These are phyloP conservation scores for Torymus texanus DNA, from an alignment of 2,888 invertebrate species.

Conservation along the genomic window DNA sequence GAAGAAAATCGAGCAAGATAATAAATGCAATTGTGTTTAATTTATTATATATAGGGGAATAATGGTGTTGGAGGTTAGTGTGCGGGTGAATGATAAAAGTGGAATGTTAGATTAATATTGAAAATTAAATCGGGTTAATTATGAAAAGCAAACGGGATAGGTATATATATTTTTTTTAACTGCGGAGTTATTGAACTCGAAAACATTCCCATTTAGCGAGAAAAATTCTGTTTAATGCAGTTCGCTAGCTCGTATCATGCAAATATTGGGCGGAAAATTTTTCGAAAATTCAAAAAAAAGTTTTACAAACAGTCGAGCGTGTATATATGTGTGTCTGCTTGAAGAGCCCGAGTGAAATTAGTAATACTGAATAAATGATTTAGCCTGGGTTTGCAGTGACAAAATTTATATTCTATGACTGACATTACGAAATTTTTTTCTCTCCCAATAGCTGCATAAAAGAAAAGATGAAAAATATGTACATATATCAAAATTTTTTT, in stretches of 20 bases:
- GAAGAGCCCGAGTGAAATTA: conserved; percentile 24
- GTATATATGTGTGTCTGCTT: neutral
- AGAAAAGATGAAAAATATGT: conserved; percentile 52
- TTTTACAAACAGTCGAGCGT: conserved; percentile 15
- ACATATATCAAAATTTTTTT: conserved; percentile 56
- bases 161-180: too few species aligned
- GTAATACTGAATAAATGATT: conserved; percentile 51
- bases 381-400: conserved; percentile 22
- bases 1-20: too few species aligned
- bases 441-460: conserved; percentile 41
- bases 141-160: too few species aligned
- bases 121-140: too few species aligned
- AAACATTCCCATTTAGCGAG: too few species aligned
- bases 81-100: too few species aligned
- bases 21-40: too few species aligned
- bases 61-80: too few species aligned
- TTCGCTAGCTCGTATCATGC: conserved; percentile 1
- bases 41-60: too few species aligned
- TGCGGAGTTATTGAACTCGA: too few species aligned
- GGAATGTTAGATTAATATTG: too few species aligned
- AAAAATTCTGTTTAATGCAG: neutral
- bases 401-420: conserved; percentile 52
- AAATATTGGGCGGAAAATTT: neutral
- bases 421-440: conserved; percentile 53
- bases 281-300: neutral